Conservation (phyloP, 2,113 vertebrate species). For the Telmatochromis sp. region DNA sequence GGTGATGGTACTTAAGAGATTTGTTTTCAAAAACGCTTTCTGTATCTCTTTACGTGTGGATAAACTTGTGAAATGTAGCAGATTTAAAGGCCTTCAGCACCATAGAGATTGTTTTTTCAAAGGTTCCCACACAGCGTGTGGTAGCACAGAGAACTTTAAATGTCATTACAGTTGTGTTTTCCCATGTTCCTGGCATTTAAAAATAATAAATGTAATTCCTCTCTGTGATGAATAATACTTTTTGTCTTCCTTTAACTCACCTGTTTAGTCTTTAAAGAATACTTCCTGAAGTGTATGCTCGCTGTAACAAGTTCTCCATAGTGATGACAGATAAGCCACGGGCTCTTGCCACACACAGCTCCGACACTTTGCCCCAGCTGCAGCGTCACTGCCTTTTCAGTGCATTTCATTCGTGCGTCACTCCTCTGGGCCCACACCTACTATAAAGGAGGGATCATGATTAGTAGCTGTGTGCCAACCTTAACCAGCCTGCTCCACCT, state of each 20-base stretch:
- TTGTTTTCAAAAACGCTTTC: not conserved
- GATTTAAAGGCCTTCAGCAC: not conserved
- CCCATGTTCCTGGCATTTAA: not conserved
- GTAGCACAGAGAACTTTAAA: not conserved
- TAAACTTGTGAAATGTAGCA: not conserved
- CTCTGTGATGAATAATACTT: not conserved
- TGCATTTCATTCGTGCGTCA: not conserved
- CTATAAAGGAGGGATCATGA: not conserved
- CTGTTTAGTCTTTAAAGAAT: not conserved
- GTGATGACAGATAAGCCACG: not conserved
- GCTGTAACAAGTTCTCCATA: not conserved
- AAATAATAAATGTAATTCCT: conserved; percentile 39
- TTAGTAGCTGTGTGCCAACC: not conserved
- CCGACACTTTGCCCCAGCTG: not conserved
- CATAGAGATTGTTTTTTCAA: not conserved
- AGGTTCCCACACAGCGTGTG: not conserved
- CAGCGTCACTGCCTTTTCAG: not conserved
- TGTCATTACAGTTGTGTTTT: not conserved
- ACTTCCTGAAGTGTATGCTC: not conserved
- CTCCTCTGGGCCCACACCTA: not conserved
- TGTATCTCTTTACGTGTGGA: not conserved
- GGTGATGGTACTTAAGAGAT: not conserved
- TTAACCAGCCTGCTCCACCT: not conserved
- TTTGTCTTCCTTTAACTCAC: not conserved
- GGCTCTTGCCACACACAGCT: not conserved